Evolutionary conservation across 2,888 invertebrate genomes (phyloP), one percentile per base, ranked within the genome.

Genomic region (Acronicta psi): DNA sequence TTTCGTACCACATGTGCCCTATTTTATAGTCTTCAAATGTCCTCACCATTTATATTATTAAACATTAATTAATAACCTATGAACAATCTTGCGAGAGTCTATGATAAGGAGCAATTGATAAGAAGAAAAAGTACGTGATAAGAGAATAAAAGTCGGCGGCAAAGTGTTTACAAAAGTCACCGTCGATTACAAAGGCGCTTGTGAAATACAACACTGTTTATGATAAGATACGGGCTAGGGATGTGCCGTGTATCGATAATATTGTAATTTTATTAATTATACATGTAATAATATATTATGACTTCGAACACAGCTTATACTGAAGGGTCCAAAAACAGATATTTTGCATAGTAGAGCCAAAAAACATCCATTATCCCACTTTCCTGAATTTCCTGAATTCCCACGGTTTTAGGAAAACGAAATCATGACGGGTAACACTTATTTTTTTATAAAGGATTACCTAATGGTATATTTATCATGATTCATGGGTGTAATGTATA

Each of bases 111-210:
- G 10, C 54, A 20, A 47, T 53, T 70, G 66, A 73, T 77, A 73
- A 67, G 51, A 49, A 53, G 40, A 42, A 71, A 71, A 69, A 64
- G 61, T 60, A 62, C 51, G 46, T 73, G 80, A 80, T 82, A 81
- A 76, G 57, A 52, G 47, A 40, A 70, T 34, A 34, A 77, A 78
- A 75, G 77, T 68, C 71, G 56, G 57, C 73, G 69, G 71, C 67
- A 64, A 77, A 72, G 54, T 79, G 80, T 80, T 78, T 76, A 80
- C 77, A 63, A 61, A 75, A 76, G 78, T 73, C 60, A 68, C 75
- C 77, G 77, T 73, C 75, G 70, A 79, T 75, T 61, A 72, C 72
- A 80, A 71, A 71, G 75, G 63, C 56, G 70, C 73, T 81, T 81
- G 74, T 77, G 81, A 76, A 80, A 81, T 75, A 72, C 77, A 77